phyloP scores from a whole-genome alignment of 2,113 vertebrate species.

The Pelecanoides urinatrix region DNA sequence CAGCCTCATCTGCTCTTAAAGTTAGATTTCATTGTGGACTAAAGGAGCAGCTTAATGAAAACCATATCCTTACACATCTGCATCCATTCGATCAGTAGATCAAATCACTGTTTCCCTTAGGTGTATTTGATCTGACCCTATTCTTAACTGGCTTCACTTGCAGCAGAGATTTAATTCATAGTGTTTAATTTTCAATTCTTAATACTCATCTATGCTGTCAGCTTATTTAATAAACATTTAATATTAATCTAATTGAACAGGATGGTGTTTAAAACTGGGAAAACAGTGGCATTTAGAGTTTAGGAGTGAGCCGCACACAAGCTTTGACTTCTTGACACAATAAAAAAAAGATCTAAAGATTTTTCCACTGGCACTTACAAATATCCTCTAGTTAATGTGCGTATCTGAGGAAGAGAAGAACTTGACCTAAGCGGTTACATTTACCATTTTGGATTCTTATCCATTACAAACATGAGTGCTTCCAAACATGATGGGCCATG shows the following conservation, averaged over 20 bases:
- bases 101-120: slow-evolving; percentile 13
- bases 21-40: not conserved
- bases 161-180: not conserved
- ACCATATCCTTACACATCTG: slow-evolving; percentile 50
- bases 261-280: not conserved
- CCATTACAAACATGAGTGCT: not conserved
- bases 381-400: not conserved
- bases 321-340: not conserved
- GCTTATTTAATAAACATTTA: slow-evolving; percentile 17
- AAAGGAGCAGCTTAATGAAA: slow-evolving; percentile 7
- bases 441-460: not conserved
- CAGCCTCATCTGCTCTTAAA: not conserved
- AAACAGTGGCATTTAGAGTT: not conserved
- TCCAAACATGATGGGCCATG: not conserved
- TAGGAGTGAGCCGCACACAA: not conserved
- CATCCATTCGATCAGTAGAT: not conserved
- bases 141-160: not conserved
- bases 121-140: not conserved
- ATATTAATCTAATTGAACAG: not conserved
- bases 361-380: not conserved
- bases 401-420: not conserved
- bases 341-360: not conserved
- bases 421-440: not conserved
- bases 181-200: not conserved
- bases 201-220: not conserved